Conservation (phyloP, 2,113 vertebrate genomes). For the Genyomyrus donnyi region DNA sequence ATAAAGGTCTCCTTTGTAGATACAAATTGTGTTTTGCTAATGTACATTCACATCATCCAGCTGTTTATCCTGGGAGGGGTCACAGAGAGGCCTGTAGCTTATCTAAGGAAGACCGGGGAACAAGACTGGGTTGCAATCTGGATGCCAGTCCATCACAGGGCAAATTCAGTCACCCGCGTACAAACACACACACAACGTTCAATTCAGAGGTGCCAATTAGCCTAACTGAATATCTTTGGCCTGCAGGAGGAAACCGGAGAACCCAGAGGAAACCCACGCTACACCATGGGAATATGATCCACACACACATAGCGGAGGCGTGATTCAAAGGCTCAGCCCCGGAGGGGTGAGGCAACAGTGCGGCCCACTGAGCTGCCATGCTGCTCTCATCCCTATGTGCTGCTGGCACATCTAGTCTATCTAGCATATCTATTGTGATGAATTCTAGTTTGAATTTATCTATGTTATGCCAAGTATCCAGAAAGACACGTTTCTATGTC, state of each 20-base stretch:
- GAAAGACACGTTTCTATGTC: neutral
- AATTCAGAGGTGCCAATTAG: neutral
- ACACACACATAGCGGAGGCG: neutral
- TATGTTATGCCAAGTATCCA: neutral
- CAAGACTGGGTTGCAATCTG: neutral
- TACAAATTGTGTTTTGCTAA: neutral
- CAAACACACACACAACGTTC: neutral
- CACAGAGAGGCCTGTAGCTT: neutral
- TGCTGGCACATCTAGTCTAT: neutral
- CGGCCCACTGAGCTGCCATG: neutral
- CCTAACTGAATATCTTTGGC: neutral
- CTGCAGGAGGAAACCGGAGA: neutral
- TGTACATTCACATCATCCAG: neutral
- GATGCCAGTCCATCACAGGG: neutral
- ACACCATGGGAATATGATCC: neutral
- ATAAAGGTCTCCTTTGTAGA: neutral
- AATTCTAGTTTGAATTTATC: neutral
- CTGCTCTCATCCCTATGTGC: neutral
- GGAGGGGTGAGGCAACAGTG: neutral
- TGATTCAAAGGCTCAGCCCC: neutral
- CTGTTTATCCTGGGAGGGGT: neutral
- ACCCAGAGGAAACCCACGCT: neutral
- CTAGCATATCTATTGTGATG: neutral
- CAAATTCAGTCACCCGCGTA: neutral
- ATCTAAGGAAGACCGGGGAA: neutral